phyloP scores from a whole-genome alignment of 2,888 invertebrate species.

The Lochmaea capreae region DNA sequence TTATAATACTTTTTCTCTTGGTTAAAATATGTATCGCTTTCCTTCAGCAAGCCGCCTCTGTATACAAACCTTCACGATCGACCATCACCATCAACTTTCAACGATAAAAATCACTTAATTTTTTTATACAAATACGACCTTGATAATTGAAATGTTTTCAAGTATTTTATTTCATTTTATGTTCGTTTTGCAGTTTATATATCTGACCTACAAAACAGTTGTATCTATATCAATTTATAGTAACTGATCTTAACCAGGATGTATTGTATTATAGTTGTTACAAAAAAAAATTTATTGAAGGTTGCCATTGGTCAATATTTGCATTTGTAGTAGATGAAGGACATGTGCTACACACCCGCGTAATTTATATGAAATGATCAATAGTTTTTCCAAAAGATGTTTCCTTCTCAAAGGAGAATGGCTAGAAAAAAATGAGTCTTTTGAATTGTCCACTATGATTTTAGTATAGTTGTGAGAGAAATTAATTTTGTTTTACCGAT shows the following conservation, averaged over 20 bases:
- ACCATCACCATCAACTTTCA: slow-evolving; percentile 22
- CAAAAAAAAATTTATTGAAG: slow-evolving; percentile 14
- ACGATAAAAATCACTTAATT: slow-evolving; percentile 27
- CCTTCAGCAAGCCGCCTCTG: neutral
- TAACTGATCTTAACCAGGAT: slow-evolving; percentile 20
- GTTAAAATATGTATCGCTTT: neutral
- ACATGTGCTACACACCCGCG: slow-evolving; percentile 7
- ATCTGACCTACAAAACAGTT: slow-evolving; percentile 20
- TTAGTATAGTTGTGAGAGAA: too few species aligned
- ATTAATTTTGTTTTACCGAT: too few species aligned
- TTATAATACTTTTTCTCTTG: neutral
- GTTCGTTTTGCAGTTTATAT: slow-evolving; percentile 11
- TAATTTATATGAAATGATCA: neutral
- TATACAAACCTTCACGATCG: slow-evolving; percentile 18
- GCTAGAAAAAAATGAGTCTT: too few species aligned
- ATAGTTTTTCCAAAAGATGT: neutral
- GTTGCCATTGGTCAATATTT: slow-evolving; percentile 11
- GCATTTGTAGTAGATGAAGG: slow-evolving; percentile 3
- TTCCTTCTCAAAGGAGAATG: too few species aligned
- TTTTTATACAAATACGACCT: slow-evolving; percentile 23
- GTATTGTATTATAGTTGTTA: slow-evolving; percentile 10
- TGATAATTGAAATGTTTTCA: slow-evolving; percentile 26
- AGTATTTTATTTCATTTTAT: slow-evolving; percentile 21
- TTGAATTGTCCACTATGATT: too few species aligned
- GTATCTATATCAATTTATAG: slow-evolving; percentile 9